Conservation (phyloP, 2,113 vertebrate genomes). For the Corythoichthys intestinalis region DNA sequence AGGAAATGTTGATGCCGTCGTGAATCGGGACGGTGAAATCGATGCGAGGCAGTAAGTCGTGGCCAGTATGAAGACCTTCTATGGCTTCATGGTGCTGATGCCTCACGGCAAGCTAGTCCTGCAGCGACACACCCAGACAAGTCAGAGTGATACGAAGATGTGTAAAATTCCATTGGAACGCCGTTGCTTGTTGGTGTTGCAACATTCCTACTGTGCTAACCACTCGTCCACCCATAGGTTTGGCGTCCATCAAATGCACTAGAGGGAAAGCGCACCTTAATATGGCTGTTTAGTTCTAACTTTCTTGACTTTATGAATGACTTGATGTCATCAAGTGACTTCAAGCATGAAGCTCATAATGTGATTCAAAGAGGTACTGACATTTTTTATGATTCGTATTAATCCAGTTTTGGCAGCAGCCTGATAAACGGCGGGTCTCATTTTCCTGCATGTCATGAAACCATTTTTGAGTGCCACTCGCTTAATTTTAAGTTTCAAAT, state of each 20-base stretch:
- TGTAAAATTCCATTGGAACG: not conserved
- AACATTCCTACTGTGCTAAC: not conserved
- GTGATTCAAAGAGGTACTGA: not conserved
- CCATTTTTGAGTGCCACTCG: not conserved
- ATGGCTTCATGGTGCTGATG: not conserved
- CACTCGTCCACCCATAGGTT: not conserved
- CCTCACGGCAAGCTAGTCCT: not conserved
- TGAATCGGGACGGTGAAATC: conserved; percentile 59
- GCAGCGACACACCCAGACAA: not conserved
- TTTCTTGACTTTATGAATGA: not conserved
- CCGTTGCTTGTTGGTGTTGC: not conserved
- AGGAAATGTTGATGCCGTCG: conserved; percentile 1
- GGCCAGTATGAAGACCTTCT: conserved; percentile 19
- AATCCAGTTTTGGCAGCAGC: not conserved
- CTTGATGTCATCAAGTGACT: conserved; percentile 1
- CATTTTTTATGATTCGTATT: conserved; percentile 3
- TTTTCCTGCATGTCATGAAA: not conserved
- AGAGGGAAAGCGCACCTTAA: not conserved
- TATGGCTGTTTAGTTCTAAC: not conserved
- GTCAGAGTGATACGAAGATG: not conserved
- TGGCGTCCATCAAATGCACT: too few relatives aligned
- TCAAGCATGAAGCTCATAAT: conserved; percentile 1
- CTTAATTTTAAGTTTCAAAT: not conserved
- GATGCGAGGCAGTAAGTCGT: conserved; percentile 50
- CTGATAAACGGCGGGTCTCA: not conserved